Evolutionary conservation across 2,888 invertebrate species (phyloP), one percentile per base, ranked within the genome.

Genomic region (Microctonus aethiopoides): DNA sequence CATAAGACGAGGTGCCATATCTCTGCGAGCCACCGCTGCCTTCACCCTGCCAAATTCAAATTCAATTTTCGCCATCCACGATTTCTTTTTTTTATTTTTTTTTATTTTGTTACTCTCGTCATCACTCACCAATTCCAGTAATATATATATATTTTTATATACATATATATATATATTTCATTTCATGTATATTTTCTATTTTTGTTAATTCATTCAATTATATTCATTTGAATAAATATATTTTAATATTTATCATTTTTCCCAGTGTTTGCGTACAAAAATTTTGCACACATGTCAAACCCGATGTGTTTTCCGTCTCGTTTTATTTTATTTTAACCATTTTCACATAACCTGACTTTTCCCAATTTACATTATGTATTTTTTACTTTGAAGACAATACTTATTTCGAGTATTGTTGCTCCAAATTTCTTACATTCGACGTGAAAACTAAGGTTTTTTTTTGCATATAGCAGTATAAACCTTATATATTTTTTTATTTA

Each of bases 1-100:
- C 83, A 73, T 85, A 85, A 66, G 83, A 81, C 63, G 83, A 83
- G 10, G 61, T 13, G 26, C 83, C 83, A 76, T 85, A 85, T 81
- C 85, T 83, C 83, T 85, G 85, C 76, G 84, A 84, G 78, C 82
- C 80, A 77, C 83, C 80, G 76, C 77, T 76, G 67, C 78, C 77
- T 78, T 84, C 84, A 75, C 84, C 85, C 85, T 85, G 84, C 83
- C 81, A 84, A 85, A 85, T 64, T 83, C 81, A 85, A 84, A 85
- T 80, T 84, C 79, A 80, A 80, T 80, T 82, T 81, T 79, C 80
- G 79, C 80, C 79, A 73, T 80, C 80, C 76, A 70, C 71, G 41
- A 57, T 41, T 41, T 41, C 54, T 6, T 56, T 61, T 52, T 69
- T 61, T n/a, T n/a, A n/a, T n/a, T n/a, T n/a, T 61, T 66, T 56